Conservation (phyloP, 2,797 vertebrate species). For the Myripristis murdjan region DNA sequence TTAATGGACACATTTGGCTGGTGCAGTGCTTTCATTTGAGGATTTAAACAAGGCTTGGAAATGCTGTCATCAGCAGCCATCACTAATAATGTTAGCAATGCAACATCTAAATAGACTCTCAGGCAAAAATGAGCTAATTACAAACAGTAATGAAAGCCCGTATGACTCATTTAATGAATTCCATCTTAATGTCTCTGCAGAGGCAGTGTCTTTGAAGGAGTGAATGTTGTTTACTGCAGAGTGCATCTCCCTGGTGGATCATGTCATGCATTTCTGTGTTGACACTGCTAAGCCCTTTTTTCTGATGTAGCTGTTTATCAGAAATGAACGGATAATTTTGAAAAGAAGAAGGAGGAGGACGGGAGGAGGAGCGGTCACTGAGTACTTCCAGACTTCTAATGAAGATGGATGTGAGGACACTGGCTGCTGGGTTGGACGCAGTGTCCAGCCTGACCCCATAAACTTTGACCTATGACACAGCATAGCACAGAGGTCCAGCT, state of each 20-base stretch:
- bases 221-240: slow-evolving; percentile 39
- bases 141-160: slow-evolving; percentile 2
- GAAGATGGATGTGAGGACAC: slow-evolving; percentile 80
- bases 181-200: slow-evolving; percentile 4
- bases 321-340: slow-evolving; percentile 75
- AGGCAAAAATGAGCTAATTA: neutral
- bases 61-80: slow-evolving; percentile 12
- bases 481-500: slow-evolving; percentile 45
- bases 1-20: slow-evolving; percentile 25
- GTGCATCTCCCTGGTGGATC: slow-evolving; percentile 58
- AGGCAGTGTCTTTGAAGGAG: slow-evolving; percentile 13
- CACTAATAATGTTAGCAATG: neutral
- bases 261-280: slow-evolving; percentile 58
- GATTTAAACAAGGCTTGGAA: slow-evolving; percentile 6
- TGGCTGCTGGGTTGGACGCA: slow-evolving; percentile 48
- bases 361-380: slow-evolving; percentile 70
- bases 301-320: slow-evolving; percentile 75
- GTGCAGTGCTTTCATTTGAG: slow-evolving; percentile 2
- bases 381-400: slow-evolving; percentile 84
- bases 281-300: slow-evolving; percentile 57
- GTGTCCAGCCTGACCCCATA: slow-evolving; percentile 66
- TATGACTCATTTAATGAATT: slow-evolving; percentile 6
- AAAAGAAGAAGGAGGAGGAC: slow-evolving; percentile 53
- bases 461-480: slow-evolving; percentile 78
- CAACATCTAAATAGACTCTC: slow-evolving; percentile 14